phyloP scores from a whole-genome alignment of 2,797 vertebrate genomes.

The Glyptemys insculpta region DNA sequence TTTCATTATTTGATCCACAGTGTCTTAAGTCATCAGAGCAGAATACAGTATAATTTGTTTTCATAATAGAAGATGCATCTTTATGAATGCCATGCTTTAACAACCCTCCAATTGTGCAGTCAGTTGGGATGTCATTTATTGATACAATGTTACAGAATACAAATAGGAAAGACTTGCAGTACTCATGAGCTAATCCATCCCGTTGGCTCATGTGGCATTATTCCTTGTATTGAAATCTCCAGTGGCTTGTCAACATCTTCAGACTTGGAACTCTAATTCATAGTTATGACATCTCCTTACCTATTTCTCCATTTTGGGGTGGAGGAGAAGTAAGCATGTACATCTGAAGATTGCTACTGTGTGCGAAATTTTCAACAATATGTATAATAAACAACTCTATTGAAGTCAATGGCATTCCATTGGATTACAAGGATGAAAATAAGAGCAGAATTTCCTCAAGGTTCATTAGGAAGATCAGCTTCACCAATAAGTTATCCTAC shows the following conservation, averaged over 20 bases:
- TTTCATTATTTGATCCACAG: too few species aligned
- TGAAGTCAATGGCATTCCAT: not conserved
- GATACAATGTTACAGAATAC: fast-evolving
- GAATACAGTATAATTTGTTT: too few species aligned
- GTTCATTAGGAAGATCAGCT: not conserved
- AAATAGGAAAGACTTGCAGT: not conserved
- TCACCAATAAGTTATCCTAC: not conserved
- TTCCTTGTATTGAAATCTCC: not conserved
- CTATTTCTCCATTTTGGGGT: not conserved
- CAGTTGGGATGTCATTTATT: not conserved
- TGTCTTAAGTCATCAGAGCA: too few species aligned
- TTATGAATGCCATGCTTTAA: too few species aligned
- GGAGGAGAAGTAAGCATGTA: not conserved
- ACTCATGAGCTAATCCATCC: not conserved
- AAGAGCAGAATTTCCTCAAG: not conserved
- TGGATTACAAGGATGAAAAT: not conserved
- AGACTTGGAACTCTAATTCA: not conserved
- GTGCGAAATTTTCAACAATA: not conserved
- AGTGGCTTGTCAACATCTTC: not conserved
- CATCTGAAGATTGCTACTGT: not conserved
- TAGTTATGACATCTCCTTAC: not conserved
- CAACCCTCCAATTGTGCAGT: not conserved
- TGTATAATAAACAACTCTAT: not conserved
- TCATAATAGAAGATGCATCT: too few species aligned
- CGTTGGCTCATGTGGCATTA: not conserved